Conservation (phyloP, 35 echinoderm and acorn worm species). For the Ophiothrix spiculata region DNA sequence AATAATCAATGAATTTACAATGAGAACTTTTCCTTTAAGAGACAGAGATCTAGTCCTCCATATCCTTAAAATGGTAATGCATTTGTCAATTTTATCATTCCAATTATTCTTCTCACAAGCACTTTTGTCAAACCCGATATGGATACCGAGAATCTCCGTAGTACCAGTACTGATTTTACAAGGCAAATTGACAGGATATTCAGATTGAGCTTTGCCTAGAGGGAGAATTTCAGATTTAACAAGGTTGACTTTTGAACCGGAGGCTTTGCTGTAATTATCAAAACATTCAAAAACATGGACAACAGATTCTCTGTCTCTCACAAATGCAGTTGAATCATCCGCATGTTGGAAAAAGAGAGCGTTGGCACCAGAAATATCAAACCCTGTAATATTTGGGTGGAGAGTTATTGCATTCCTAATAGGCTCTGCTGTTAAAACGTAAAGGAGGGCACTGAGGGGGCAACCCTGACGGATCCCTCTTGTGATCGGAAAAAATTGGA, state of each 20-base stretch:
- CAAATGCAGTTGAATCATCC: conserved; percentile 28
- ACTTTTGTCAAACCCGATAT: neutral
- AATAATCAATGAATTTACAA: neutral
- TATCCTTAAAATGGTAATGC: neutral
- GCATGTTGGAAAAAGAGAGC: conserved; percentile 25
- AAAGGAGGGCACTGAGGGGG: conserved; percentile 35
- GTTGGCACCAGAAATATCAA: neutral
- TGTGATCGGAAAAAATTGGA: neutral
- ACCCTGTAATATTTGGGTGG: neutral
- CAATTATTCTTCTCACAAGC: neutral
- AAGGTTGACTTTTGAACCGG: neutral
- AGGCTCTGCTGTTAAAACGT: conserved; percentile 28
- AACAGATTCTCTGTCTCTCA: neutral
- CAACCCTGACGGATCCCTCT: conserved; percentile 48
- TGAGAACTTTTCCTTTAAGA: neutral
- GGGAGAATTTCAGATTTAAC: neutral
- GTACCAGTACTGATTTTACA: neutral
- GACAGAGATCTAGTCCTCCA: neutral
- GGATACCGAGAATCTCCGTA: neutral
- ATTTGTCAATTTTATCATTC: neutral
- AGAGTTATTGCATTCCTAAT: neutral
- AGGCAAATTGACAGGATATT: neutral
- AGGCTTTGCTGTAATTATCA: neutral
- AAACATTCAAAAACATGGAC: neutral
- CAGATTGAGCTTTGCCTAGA: neutral